Conservation (phyloP, 2,113 vertebrate species). For the Sylvia atricapilla region DNA sequence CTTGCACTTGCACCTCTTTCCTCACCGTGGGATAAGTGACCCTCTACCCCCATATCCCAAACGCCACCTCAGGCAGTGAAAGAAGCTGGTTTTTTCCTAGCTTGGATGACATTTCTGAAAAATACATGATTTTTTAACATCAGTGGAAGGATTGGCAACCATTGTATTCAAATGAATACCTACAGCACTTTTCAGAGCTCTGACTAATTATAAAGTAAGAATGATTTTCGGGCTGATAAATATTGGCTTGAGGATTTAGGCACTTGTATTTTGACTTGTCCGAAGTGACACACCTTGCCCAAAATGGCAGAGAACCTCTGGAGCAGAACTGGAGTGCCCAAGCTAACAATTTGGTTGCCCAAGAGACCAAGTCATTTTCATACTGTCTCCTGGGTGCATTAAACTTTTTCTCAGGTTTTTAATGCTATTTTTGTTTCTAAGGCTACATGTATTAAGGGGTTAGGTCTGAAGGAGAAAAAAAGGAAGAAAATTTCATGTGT, state of each 20-base stretch:
- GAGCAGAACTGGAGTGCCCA: neutral
- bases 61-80: neutral
- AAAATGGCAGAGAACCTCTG: neutral
- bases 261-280: neutral
- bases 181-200: neutral
- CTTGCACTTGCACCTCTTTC: neutral
- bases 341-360: neutral
- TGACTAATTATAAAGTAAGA: neutral
- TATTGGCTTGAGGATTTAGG: neutral
- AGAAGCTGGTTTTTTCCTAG: neutral
- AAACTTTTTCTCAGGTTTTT: neutral
- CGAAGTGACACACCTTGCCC: neutral
- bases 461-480: neutral
- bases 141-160: neutral
- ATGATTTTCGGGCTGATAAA: neutral
- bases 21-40: neutral
- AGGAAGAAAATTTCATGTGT: neutral
- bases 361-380: neutral
- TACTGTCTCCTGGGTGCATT: neutral
- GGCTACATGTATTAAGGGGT: fast-evolving
- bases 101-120: neutral
- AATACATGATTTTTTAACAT: neutral
- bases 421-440: neutral
- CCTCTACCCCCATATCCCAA: neutral
- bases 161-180: neutral